Evolutionary conservation across 2,113 vertebrate genomes (phyloP).

Genomic region (Periophthalmus modestus): DNA sequence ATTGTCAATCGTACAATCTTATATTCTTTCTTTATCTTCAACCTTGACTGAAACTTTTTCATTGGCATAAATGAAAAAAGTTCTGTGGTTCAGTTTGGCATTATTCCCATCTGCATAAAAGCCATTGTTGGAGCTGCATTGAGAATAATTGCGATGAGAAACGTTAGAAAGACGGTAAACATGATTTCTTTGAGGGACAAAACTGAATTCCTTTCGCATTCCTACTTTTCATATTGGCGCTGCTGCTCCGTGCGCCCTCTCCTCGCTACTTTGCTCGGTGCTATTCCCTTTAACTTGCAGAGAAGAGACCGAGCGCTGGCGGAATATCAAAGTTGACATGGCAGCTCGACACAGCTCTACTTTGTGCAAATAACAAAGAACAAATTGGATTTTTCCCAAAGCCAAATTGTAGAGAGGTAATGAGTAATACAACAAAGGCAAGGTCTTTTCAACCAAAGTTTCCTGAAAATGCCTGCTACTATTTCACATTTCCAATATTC

Average conservation of each 20-base stretch:
- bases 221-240: neutral
- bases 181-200: slow-evolving; percentile 33
- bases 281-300: neutral
- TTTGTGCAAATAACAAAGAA: slow-evolving; percentile 15
- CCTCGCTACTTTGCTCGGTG: neutral
- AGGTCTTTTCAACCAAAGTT: neutral
- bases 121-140: neutral
- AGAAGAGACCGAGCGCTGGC: slow-evolving; percentile 6
- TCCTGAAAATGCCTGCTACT: neutral
- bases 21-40: neutral
- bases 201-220: slow-evolving; percentile 4
- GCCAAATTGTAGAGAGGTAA: neutral
- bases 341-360: neutral
- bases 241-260: neutral
- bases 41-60: neutral
- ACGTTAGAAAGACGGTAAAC: slow-evolving; percentile 9
- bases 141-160: neutral
- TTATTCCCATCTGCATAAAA: slow-evolving; percentile 1
- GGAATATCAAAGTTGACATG: slow-evolving; percentile 8
- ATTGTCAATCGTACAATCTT: too few species aligned
- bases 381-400: slow-evolving; percentile 15
- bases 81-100: slow-evolving; percentile 15
- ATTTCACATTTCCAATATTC: neutral
- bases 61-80: neutral
- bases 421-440: neutral